phyloP scores from a whole-genome alignment of 2,797 vertebrate species.

The Hydrocynus forskahlii region DNA sequence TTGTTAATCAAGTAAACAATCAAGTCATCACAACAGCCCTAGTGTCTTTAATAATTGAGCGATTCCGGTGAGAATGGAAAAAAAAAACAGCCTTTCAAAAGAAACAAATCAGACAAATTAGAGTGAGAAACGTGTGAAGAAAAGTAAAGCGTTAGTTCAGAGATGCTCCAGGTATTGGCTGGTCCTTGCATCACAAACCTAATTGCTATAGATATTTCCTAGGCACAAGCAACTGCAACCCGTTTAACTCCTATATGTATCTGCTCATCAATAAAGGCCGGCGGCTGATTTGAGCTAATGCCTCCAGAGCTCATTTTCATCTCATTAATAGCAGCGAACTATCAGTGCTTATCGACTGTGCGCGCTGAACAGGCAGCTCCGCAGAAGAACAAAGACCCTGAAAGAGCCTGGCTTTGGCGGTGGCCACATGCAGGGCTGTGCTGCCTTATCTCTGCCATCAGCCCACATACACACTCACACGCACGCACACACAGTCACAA shows the following conservation, averaged over 20 bases:
- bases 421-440: slow-evolving; percentile 4
- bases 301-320: slow-evolving; percentile 47
- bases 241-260: slow-evolving; percentile 4
- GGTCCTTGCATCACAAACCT: background rate
- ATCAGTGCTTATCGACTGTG: slow-evolving; percentile 46
- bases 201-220: slow-evolving; percentile 4
- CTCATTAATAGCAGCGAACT: slow-evolving; percentile 34
- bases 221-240: background rate
- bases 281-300: slow-evolving; percentile 33
- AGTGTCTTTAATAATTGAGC: no score
- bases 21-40: no score
- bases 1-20: no score
- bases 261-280: slow-evolving; percentile 9
- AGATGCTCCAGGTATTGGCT: background rate
- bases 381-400: slow-evolving; percentile 10
- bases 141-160: slow-evolving; percentile 4
- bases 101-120: background rate
- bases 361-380: slow-evolving; percentile 42
- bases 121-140: background rate
- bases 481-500: slow-evolving; percentile 1
- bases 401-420: slow-evolving; percentile 3
- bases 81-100: background rate
- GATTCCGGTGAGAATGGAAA: background rate
- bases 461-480: slow-evolving; percentile 12
- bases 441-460: slow-evolving; percentile 35